A percentile compares a stretch with the other conserved stretches of the same genome.
Evolutionary conservation across 2,113 vertebrate genomes (phyloP).

Genomic region (Gnathonemus echidnorhynchus): DNA sequence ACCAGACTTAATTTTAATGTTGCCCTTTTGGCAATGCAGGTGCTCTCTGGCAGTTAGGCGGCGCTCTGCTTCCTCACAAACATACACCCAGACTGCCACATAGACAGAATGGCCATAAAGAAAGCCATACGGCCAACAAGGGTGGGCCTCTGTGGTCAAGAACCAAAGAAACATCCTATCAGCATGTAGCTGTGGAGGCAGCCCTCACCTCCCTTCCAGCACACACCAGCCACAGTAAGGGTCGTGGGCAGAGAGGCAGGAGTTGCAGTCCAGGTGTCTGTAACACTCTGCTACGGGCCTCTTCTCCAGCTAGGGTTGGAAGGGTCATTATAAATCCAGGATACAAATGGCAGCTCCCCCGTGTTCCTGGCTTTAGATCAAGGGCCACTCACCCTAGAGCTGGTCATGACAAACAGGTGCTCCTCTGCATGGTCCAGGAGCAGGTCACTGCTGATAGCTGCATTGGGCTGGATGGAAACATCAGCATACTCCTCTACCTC

Average conservation of each 20-base stretch:
- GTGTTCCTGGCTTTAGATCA: background rate
- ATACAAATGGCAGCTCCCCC: background rate
- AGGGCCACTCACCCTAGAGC: slow-evolving; percentile 66
- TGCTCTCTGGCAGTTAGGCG: background rate
- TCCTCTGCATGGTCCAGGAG: slow-evolving; percentile 76
- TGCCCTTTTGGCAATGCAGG: background rate
- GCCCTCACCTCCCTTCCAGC: slow-evolving; percentile 81
- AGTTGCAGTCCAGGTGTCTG: slow-evolving; percentile 72
- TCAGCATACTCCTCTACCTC: slow-evolving; percentile 70
- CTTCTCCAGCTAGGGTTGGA: slow-evolving; percentile 69
- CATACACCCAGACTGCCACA: background rate
- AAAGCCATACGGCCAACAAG: background rate
- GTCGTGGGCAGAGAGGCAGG: slow-evolving; percentile 79
- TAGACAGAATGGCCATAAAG: background rate
- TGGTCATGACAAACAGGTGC: slow-evolving; percentile 88
- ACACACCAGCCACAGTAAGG: slow-evolving; percentile 98
- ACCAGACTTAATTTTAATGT: background rate
- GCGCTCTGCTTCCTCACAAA: background rate
- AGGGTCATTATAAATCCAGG: background rate
- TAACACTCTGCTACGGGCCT: slow-evolving; percentile 86
- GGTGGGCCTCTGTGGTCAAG: background rate
- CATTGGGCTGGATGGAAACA: slow-evolving; percentile 66
- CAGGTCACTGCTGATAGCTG: slow-evolving; percentile 77
- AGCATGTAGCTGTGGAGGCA: background rate
- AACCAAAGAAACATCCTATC: background rate